These are phyloP conservation scores for Eira barbara DNA, from an alignment of 2,113 vertebrate species.

Conservation along the genomic window DNA sequence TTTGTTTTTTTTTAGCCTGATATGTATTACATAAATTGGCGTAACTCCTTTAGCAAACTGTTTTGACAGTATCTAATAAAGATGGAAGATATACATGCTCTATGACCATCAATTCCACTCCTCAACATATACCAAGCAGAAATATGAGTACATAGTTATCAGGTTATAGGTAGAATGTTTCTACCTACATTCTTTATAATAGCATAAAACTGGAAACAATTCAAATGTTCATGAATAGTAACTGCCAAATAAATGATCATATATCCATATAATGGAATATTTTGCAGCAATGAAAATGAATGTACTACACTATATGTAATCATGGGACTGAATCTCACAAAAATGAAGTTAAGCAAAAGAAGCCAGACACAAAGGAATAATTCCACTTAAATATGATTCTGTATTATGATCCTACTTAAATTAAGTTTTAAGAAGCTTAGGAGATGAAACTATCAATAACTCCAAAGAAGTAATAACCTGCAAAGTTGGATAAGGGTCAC, in stretches of 20 bases:
- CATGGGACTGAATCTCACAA: neutral
- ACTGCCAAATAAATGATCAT: neutral
- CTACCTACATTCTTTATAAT: neutral
- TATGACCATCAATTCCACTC: neutral
- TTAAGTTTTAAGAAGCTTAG: neutral
- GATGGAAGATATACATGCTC: neutral
- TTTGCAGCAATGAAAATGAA: neutral
- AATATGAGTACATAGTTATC: neutral
- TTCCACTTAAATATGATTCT: neutral
- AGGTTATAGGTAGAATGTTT: neutral
- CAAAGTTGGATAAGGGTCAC: neutral
- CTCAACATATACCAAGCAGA: neutral
- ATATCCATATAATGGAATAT: neutral
- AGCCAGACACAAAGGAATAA: neutral
- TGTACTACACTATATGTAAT: neutral
- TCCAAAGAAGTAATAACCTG: neutral
- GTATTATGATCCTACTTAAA: neutral
- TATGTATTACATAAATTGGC: neutral
- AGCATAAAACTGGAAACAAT: neutral
- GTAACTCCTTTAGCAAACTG: neutral
- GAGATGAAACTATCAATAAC: neutral
- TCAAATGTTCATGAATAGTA: neutral
- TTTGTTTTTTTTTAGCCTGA: neutral
- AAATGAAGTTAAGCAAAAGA: neutral
- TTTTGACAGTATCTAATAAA: neutral